phyloP scores from a whole-genome alignment of 1,140 invertebrate species.

The Globodera rostochiensis region DNA sequence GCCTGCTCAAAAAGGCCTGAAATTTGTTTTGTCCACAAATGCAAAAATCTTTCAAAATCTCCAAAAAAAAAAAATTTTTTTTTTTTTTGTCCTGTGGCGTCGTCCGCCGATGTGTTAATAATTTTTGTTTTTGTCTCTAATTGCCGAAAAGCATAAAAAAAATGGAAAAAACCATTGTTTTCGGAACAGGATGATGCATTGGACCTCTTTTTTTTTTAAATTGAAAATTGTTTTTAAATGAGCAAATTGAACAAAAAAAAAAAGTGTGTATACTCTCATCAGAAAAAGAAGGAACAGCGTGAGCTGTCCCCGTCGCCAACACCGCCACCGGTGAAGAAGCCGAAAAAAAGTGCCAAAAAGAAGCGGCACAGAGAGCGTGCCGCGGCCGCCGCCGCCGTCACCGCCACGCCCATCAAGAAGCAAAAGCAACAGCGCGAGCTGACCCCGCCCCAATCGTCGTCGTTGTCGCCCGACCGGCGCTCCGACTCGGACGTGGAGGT shows the following conservation, averaged over 20 bases:
- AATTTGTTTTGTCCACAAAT: no score
- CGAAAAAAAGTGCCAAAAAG: neutral
- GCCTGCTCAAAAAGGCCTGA: no score
- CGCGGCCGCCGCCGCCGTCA: neutral
- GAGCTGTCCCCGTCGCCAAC: neutral
- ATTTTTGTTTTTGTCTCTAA: no score
- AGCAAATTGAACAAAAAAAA: neutral
- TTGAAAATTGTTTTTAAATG: no score
- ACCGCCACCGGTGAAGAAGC: neutral
- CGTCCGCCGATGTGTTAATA: no score
- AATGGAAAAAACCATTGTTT: no score
- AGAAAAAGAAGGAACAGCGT: neutral
- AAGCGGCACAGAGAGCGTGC: neutral
- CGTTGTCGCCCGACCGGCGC: neutral
- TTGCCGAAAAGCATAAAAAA: no score
- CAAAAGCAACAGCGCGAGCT: neutral
- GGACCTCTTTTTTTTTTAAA: no score
- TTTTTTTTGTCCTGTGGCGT: no score
- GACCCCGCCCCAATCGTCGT: neutral
- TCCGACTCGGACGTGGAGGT: neutral
- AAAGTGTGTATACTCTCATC: neutral
- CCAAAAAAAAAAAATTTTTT: no score
- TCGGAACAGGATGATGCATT: no score
- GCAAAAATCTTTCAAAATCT: no score
- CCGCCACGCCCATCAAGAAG: neutral